Conservation (phyloP, 2,113 vertebrate genomes). For the Circaetus gallicus region DNA sequence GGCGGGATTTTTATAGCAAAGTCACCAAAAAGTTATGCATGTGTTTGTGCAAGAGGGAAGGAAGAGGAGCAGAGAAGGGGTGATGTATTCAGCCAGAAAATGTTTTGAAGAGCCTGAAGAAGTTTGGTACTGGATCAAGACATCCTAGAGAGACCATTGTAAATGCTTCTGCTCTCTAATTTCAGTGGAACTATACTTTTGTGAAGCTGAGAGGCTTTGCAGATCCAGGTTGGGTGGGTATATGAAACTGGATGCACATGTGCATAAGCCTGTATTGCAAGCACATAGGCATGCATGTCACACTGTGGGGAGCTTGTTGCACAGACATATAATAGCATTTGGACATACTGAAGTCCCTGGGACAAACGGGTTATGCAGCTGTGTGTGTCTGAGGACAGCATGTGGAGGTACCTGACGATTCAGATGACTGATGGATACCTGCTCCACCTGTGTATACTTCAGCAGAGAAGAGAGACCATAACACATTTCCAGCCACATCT, state of each 20-base stretch:
- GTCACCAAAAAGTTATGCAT: neutral
- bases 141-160: neutral
- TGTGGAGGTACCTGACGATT: fast-evolving
- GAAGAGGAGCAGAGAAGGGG: neutral
- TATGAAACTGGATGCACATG: fast-evolving
- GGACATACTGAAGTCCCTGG: neutral
- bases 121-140: neutral
- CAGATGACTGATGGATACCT: neutral
- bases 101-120: neutral
- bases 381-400: neutral
- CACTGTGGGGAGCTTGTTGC: neutral
- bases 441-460: neutral
- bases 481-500: neutral
- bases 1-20: neutral
- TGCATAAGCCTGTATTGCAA: neutral
- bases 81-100: neutral
- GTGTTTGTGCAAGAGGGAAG: neutral
- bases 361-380: neutral
- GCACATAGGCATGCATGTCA: neutral
- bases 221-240: neutral
- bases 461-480: neutral
- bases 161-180: neutral
- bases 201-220: neutral
- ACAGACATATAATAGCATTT: neutral
- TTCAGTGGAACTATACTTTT: neutral